A percentile compares a stretch with the other conserved stretches of the same genome.
Evolutionary conservation across 2,113 vertebrate genomes (phyloP).

Genomic region (Microcebus ravelobensis): DNA sequence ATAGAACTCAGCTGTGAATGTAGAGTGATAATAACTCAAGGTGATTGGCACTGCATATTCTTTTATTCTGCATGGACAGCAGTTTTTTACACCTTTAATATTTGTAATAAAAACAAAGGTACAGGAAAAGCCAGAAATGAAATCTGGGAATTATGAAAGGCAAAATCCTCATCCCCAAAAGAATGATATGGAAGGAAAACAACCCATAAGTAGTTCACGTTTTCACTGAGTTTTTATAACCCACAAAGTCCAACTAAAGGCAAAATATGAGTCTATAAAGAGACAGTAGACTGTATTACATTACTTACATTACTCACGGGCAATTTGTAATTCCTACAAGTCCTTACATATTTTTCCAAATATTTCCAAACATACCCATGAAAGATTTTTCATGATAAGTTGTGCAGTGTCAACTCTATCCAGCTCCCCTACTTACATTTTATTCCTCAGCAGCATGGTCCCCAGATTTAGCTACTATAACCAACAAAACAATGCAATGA

Average conservation of each 20-base stretch:
- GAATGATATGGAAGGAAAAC: background rate
- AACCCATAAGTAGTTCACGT: background rate
- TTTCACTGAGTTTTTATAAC: background rate
- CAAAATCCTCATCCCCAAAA: background rate
- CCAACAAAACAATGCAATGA: background rate
- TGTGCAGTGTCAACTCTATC: background rate
- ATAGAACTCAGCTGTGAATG: background rate
- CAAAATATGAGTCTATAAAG: background rate
- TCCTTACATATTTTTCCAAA: background rate
- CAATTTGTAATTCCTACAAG: background rate
- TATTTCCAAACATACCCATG: background rate
- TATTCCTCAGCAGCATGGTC: background rate
- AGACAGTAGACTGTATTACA: background rate
- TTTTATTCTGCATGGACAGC: background rate
- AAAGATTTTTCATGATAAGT: background rate
- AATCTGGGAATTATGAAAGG: slow-evolving; percentile 29
- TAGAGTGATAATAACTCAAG: background rate
- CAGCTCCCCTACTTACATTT: background rate
- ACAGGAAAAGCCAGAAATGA: background rate
- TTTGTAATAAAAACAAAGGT: slow-evolving; percentile 13
- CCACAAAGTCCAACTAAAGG: background rate
- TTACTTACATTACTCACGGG: background rate
- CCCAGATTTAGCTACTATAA: background rate
- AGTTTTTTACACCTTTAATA: background rate
- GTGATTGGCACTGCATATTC: background rate